These are phyloP conservation scores for Scaptomyza montana DNA, from an alignment of 1,140 invertebrate species.

Conservation along the genomic window DNA sequence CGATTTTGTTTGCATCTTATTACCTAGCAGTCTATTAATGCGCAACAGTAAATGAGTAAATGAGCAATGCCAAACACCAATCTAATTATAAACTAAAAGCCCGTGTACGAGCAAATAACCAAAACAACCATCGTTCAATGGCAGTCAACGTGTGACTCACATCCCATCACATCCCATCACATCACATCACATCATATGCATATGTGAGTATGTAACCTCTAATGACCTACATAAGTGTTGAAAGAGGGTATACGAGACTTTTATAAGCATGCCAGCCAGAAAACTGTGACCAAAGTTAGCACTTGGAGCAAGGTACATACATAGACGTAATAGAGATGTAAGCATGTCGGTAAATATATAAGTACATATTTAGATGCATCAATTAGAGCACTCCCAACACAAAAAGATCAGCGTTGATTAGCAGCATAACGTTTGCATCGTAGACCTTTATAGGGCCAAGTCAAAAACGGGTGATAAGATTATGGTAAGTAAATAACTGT, in stretches of 20 bases:
- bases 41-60: slow-evolving; percentile 32
- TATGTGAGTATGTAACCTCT: slow-evolving; percentile 56
- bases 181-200: slow-evolving; percentile 12
- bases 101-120: not conserved
- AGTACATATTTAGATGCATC: slow-evolving; percentile 24
- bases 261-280: not conserved
- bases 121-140: slow-evolving; percentile 39
- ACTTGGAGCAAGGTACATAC: slow-evolving; percentile 38
- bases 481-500: slow-evolving; percentile 8
- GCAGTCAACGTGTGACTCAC: slow-evolving; percentile 46
- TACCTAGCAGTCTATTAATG: not conserved
- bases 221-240: slow-evolving; percentile 62
- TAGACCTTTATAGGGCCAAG: slow-evolving; percentile 18
- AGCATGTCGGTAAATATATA: slow-evolving; percentile 19
- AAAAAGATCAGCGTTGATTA: slow-evolving; percentile 38
- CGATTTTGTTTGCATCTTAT: not conserved
- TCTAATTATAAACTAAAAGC: slow-evolving; percentile 45
- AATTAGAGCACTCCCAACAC: slow-evolving; percentile 48
- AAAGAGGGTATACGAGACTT: slow-evolving; percentile 5
- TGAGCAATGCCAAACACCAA: slow-evolving; percentile 52
- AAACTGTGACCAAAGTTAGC: slow-evolving; percentile 19
- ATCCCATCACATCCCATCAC: slow-evolving; percentile 23
- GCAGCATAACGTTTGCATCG: slow-evolving; percentile 24
- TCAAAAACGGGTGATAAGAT: slow-evolving; percentile 37
- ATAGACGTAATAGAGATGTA: slow-evolving; percentile 44